phyloP scores from a whole-genome alignment of 2,113 vertebrate species.

The Alectura lathami region DNA sequence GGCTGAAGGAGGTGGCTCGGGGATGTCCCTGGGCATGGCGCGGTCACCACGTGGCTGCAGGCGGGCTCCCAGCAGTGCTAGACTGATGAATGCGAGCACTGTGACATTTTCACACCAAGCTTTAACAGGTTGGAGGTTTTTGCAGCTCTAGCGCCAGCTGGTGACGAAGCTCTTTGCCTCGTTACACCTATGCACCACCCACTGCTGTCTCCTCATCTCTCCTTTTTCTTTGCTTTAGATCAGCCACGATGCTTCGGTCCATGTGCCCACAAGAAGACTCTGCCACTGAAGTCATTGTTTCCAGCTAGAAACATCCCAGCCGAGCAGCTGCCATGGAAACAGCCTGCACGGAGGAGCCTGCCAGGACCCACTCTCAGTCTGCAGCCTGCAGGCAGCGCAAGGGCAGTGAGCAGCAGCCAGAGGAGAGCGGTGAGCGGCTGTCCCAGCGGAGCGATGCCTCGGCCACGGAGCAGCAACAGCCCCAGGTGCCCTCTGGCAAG shows the following conservation, averaged over 20 bases:
- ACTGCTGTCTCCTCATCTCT: background rate
- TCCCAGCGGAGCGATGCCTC: conserved; percentile 51
- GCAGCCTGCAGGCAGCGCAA: conserved; percentile 17
- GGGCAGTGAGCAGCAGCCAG: background rate
- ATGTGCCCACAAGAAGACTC: background rate
- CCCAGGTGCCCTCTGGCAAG: conserved; percentile 76
- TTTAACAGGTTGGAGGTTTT: background rate
- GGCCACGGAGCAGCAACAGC: conserved; percentile 45
- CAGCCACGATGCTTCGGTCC: conserved; percentile 18
- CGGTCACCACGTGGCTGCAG: accelerated
- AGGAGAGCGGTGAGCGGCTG: conserved; percentile 28
- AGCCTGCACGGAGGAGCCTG: conserved; percentile 61
- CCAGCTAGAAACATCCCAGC: conserved; percentile 18
- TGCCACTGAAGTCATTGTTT: background rate
- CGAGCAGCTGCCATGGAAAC: conserved; percentile 79
- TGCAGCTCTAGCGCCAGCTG: background rate
- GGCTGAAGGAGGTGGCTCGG: background rate
- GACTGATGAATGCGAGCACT: accelerated
- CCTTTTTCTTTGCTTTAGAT: conserved; percentile 54
- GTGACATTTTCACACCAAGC: accelerated
- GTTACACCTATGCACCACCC: accelerated
- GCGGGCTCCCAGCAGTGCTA: background rate
- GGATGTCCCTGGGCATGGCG: background rate
- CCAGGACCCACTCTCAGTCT: conserved; percentile 48
- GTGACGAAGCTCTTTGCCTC: background rate